Evolutionary conservation across 1,140 invertebrate genomes (phyloP), one percentile per base, ranked within the genome.

Genomic region (Cotesia glomerata): DNA sequence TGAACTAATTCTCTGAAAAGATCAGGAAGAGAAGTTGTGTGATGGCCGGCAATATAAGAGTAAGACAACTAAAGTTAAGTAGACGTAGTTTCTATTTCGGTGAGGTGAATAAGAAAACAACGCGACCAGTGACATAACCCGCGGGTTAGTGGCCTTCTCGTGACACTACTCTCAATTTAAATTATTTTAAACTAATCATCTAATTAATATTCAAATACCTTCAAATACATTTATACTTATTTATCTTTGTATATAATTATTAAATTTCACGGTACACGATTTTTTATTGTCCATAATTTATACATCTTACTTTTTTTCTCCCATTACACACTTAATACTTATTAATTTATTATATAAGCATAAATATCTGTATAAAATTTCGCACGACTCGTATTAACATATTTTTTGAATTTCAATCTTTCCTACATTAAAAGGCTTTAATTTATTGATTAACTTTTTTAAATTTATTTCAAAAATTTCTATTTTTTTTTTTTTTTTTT

Each of bases 101-200:
- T 72, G 69, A 16, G 67, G 52, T 65, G 67, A 63, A 69, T 54
- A 66, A 64, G 72, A 69, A 70, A 73, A 71, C 71, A 71, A 39
- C 61, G 67, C 61, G 72, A 45, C 67, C 74, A 73, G 68, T 76
- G 75, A 76, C 73, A 76, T 76, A 76, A 76, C 75, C 71, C 71
- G 26, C 71, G 73, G 75, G 75, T 76, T 74, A 76, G 70, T 76
- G 73, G 70, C 75, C 75, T 76, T 73, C 39, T 73, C 67, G 61
- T 35, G 61, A 18, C 56, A 59, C 65, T 39, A 49, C 71, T 72
- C 51, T 35, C 45, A 13, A 56, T 56, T 72, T 64, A 35, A 52
- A 32, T 26, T 9, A 18, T 13, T 59, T 32, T 34, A 26, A 59
- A 26, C 26, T 66, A 66, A 51, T 35, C n/a, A 8, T 51, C 45